A percentile compares a stretch with the other conserved stretches of the same genome.
These are phyloP conservation scores for Zenarchopterus dispar DNA, from an alignment of 2,797 vertebrate genomes.

Conservation along the genomic window DNA sequence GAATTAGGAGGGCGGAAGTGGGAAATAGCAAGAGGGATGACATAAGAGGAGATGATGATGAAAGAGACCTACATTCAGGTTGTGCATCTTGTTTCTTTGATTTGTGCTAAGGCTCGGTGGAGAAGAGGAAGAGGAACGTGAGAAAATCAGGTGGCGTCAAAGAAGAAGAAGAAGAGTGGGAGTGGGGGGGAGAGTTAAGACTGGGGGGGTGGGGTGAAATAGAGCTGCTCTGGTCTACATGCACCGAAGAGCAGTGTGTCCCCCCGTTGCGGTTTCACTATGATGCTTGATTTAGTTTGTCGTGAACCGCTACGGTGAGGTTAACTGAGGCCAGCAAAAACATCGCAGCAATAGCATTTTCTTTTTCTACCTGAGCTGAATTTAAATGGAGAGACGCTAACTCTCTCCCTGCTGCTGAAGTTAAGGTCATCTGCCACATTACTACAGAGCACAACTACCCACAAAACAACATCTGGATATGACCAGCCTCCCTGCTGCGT, in stretches of 20 bases:
- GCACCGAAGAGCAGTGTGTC: background rate
- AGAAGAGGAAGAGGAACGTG: background rate
- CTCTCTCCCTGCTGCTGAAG: slow-evolving; percentile 5
- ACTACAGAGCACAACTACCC: background rate
- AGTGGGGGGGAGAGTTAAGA: slow-evolving; percentile 1
- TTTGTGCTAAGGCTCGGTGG: background rate
- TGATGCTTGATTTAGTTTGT: slow-evolving; percentile 26
- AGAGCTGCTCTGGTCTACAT: background rate
- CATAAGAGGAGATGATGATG: slow-evolving; percentile 3
- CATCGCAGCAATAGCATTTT: background rate
- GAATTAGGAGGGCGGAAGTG: background rate
- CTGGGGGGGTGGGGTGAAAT: background rate
- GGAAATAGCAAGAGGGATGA: slow-evolving; percentile 17
- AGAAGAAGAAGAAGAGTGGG: background rate
- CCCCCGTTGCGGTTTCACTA: slow-evolving; percentile 1
- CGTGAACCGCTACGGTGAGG: slow-evolving; percentile 14
- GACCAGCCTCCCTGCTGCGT: background rate
- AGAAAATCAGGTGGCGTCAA: no score
- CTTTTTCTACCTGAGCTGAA: slow-evolving; percentile 1
- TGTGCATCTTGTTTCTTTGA: slow-evolving; percentile 23
- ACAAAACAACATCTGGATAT: background rate
- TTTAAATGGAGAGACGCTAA: slow-evolving; percentile 8
- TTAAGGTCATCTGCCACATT: slow-evolving; percentile 51
- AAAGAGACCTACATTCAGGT: slow-evolving; percentile 3
- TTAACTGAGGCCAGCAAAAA: slow-evolving; percentile 17